A percentile compares a stretch with the other conserved stretches of the same genome.
These are phyloP conservation scores for Chydorus sphaericus DNA, from an alignment of 2,888 invertebrate species.

Conservation along the genomic window DNA sequence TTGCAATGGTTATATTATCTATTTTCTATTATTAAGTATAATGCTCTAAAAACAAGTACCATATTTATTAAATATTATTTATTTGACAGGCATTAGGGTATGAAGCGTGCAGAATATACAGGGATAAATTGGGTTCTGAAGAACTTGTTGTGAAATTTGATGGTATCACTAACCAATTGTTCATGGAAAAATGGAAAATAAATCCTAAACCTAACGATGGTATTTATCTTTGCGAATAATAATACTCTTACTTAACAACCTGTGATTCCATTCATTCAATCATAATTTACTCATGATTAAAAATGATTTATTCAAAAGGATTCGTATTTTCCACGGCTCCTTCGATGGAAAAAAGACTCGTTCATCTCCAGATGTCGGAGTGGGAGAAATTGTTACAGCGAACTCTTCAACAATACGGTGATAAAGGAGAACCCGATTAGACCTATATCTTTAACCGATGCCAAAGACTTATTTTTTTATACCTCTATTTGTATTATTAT, in stretches of 20 bases:
- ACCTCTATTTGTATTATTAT: conserved; percentile 11
- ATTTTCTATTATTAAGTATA: conserved; percentile 19
- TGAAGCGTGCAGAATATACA: conserved; percentile 60
- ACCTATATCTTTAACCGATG: neutral
- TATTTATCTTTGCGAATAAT: too few species aligned
- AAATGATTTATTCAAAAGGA: neutral
- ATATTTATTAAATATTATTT: conserved; percentile 7
- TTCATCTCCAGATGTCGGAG: neutral
- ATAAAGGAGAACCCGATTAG: neutral
- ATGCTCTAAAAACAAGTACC: neutral
- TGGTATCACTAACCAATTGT: conserved; percentile 40
- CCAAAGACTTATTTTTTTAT: neutral
- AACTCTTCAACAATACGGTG: conserved; percentile 7
- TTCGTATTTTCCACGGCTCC: neutral
- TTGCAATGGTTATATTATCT: conserved; percentile 22
- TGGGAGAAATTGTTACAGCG: conserved; percentile 5
- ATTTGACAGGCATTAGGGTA: conserved; percentile 46
- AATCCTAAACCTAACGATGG: neutral
- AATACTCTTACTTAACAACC: too few species aligned
- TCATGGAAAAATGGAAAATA: conserved; percentile 29
- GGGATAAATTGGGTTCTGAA: conserved; percentile 50
- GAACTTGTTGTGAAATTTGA: conserved; percentile 51
- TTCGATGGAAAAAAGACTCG: neutral
- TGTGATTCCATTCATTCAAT: neutral
- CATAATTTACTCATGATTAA: neutral